Base-by-base conservation (phyloP, 2,888 invertebrate species). In the Platycnemis pennipes region DNA sequence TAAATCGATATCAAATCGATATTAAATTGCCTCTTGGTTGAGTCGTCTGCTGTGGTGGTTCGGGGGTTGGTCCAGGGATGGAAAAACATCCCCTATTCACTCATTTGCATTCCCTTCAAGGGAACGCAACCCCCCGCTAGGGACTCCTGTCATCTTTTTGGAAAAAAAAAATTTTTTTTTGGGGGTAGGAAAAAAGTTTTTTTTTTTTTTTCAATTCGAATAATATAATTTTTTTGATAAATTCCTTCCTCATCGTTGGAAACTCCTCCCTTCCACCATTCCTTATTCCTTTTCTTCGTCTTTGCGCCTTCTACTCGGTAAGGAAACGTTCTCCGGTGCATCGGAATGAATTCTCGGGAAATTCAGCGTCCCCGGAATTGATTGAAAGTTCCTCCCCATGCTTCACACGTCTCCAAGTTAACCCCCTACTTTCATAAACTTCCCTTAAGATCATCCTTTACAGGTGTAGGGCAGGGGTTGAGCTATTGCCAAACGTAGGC, bases 1-100 rank as follows among this genome's bases (percentile, higher is more conserved):
- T n/a, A 77, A 77, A 77, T 77, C 77, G 77, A 77, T 77, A 77
- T 77, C 37, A 77, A 77, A 77, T 37, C 77, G 77, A 77, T 77
- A 77, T 77, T 77, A 77, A 77, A 77, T 77, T 77, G 77, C 77
- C 77, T 37, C 37, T 37, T 77, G 37, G 16, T 77, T 3, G 13
- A 5, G 37, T 26, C 63, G 8, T n/a, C 37, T 2, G 13, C 37
- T 77, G 3, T 31, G 37, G 37, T 4, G 77, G 26, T 4, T 16
- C 0, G 5, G 37, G 31, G 77, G 77, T 3, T n/a, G 77, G 77
- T 37, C 11, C 26, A 7, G 26, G 26, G 26, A n/a, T 7, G 8
- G 37, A 13, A 37, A 37, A 77, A 77, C 77, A 77, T 37, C 37
- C 77, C n/a, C n/a, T n/a, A 77, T 0, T 37, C 37, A 13, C 11